Evolutionary conservation across 2,113 vertebrate species (phyloP), one percentile per base, ranked within the genome.

Genomic region (Oncorhynchus kisutch): DNA sequence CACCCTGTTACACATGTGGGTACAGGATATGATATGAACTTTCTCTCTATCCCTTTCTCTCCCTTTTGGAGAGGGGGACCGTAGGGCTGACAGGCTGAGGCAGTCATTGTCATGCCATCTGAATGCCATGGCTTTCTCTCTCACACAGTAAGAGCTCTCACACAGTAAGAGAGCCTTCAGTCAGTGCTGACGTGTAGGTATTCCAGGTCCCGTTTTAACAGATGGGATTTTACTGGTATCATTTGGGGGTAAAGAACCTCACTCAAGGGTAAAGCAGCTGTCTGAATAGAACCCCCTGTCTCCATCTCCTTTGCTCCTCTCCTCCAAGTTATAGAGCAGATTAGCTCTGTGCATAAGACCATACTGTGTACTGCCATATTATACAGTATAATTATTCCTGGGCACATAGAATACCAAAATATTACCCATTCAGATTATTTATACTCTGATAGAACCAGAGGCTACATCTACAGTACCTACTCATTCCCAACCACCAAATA

Each of bases 181-280:
- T 88, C 82, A 91, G 71, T 71, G 79, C 81, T 86, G 88, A 87
- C 87, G 86, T 86, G 39, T 9, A 45, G 39, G 39, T 12, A 89
- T 90, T 92, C 85, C 81, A 79, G 78, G 78, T 80, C 83, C 82
- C 81, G 78, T 86, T 90, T 85, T 72, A 91, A 91, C 92, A 94
- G 90, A 92, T 91, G 90, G 92, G 87, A 79, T 84, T 92, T 92
- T 88, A 90, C 91, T 88, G 87, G 88, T 90, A 90, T 80, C 69
- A 84, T 90, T 92, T 91, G 89, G 87, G 87, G 87, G 81, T 91
- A 88, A 89, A 92, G 88, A 88, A 85, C 86, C 79, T 88, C 20
- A 88, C 92, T 92, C 74, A 84, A 91, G 91, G 92, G 90, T 78
- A 84, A 71, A 80, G 86, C 91, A 94, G 90, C 90, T 92, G 92